Evolutionary conservation across 1,140 invertebrate genomes (phyloP).

Genomic region (Pararge aegeria): DNA sequence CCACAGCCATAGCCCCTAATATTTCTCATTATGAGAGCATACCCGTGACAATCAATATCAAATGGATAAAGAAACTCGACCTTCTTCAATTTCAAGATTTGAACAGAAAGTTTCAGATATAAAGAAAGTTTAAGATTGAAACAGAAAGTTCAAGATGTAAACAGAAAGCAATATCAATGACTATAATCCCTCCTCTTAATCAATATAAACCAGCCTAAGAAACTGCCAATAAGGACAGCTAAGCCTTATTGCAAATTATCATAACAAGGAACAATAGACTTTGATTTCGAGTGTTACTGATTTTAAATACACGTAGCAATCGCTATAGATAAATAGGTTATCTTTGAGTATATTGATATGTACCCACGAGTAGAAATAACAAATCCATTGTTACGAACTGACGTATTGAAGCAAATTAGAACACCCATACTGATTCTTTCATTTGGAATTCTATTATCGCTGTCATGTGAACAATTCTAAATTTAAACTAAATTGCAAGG

Average conservation of each 20-base stretch:
- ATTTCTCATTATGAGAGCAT: too few species aligned
- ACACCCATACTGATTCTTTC: neutral
- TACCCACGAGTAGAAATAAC: neutral
- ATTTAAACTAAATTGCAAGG: too few species aligned
- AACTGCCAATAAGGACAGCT: neutral
- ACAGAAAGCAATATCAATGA: too few species aligned
- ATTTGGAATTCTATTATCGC: neutral
- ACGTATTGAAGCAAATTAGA: neutral
- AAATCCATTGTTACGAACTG: neutral
- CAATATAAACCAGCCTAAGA: too few species aligned
- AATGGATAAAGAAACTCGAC: too few species aligned
- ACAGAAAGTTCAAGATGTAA: too few species aligned
- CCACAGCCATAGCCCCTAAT: too few species aligned
- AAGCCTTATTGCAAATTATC: neutral
- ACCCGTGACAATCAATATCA: too few species aligned
- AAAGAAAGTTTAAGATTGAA: too few species aligned
- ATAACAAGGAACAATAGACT: neutral
- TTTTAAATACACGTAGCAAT: neutral
- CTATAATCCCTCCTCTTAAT: too few species aligned
- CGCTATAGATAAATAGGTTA: neutral
- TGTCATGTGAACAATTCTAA: neutral
- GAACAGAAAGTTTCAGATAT: too few species aligned
- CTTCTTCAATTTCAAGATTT: too few species aligned
- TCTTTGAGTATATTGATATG: neutral
- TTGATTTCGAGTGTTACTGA: neutral